Conservation (phyloP, 2,113 vertebrate genomes). For the Tachysurus vachellii region DNA sequence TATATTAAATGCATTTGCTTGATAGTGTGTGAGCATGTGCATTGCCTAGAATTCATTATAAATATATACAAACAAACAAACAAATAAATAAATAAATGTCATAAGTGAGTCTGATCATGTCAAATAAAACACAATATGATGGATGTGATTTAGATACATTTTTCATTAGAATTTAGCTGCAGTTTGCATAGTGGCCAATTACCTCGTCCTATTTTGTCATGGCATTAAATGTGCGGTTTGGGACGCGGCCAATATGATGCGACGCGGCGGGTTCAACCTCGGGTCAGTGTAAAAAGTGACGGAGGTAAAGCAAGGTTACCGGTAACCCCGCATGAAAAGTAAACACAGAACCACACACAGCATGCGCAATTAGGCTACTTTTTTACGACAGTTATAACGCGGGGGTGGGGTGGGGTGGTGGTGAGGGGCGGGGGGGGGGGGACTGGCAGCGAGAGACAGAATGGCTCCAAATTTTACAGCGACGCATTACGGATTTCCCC, state of each 20-base stretch:
- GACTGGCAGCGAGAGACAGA: constrained; percentile 57
- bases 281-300: constrained; percentile 75
- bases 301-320: constrained; percentile 70
- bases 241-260: constrained; percentile 65
- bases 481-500: constrained; percentile 55
- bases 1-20: not conserved
- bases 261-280: constrained; percentile 77
- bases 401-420: not conserved
- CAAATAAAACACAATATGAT: not conserved
- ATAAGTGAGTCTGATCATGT: too few species aligned
- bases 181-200: not conserved
- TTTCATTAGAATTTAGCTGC: not conserved
- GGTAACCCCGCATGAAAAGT: constrained; percentile 60
- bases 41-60: not conserved
- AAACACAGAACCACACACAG: constrained; percentile 67
- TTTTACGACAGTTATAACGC: constrained; percentile 68
- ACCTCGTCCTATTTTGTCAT: constrained; percentile 48
- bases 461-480: constrained; percentile 64
- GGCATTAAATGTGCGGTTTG: constrained; percentile 46
- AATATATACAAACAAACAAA: not conserved
- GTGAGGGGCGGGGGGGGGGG: not conserved
- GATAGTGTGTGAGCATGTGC: too few species aligned
- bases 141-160: too few species aligned
- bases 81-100: not conserved
- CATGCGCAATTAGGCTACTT: constrained; percentile 51